Evolutionary conservation across 2,113 vertebrate species (phyloP).

Genomic region (Turnix velox): DNA sequence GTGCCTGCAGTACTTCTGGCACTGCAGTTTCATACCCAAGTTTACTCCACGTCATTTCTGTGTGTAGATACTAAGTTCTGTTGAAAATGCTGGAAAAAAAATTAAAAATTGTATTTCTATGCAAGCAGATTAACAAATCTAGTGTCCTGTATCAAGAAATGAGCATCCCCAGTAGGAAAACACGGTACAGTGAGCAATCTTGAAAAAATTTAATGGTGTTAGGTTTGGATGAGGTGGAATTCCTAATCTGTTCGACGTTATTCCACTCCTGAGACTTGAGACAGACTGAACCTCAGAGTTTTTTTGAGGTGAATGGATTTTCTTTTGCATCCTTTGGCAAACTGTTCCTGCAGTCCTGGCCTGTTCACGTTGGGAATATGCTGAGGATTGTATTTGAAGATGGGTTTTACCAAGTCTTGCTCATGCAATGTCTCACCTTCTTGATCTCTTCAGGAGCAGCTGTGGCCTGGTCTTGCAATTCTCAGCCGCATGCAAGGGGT

Average conservation of each 20-base stretch:
- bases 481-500: background rate
- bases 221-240: background rate
- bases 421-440: background rate
- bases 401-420: background rate
- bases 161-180: background rate
- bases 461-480: background rate
- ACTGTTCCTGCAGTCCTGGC: background rate
- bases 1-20: background rate
- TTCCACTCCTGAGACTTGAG: background rate
- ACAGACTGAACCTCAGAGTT: background rate
- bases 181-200: background rate
- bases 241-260: background rate
- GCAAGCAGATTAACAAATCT: background rate
- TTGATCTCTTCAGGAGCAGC: background rate
- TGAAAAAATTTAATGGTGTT: background rate
- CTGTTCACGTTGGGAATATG: background rate
- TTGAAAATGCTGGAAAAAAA: background rate
- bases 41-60: background rate
- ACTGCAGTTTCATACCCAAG: background rate
- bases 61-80: background rate
- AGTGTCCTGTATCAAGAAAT: background rate
- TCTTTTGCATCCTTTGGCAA: background rate
- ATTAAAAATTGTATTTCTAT: background rate
- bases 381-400: background rate
- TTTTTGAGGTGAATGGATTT: background rate